phyloP scores from a whole-genome alignment of 2,113 vertebrate genomes.

The Phaethon lepturus region DNA sequence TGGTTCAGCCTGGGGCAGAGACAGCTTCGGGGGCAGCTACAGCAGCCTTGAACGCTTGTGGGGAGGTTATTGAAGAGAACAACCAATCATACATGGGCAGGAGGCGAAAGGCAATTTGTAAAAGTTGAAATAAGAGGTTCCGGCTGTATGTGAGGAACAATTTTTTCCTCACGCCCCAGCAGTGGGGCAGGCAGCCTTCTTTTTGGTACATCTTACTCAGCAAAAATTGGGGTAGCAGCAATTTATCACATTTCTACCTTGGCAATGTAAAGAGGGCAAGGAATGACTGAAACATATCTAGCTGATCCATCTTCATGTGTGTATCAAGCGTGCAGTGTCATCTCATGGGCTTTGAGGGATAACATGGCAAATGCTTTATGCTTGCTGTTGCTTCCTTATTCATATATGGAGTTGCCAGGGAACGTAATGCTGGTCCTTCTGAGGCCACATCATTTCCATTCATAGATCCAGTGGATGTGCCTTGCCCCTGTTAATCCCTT shows the following conservation, averaged over 20 bases:
- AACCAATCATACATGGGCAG: fast-evolving
- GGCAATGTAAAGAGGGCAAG: not conserved
- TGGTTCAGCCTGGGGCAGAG: not conserved
- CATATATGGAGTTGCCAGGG: not conserved
- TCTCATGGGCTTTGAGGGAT: not conserved
- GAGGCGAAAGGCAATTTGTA: not conserved
- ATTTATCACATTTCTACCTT: not conserved
- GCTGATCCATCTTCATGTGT: not conserved
- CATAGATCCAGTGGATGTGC: not conserved
- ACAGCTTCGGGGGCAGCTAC: fast-evolving
- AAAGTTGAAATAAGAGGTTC: not conserved
- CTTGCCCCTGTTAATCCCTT: not conserved
- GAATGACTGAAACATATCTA: not conserved
- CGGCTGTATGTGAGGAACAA: not conserved
- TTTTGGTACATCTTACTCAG: not conserved
- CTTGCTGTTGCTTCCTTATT: not conserved
- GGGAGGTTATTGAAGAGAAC: fast-evolving
- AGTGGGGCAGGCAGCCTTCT: fast-evolving
- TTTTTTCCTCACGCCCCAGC: not conserved
- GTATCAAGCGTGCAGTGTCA: fast-evolving
- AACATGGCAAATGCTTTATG: not conserved
- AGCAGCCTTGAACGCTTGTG: not conserved
- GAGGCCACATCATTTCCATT: not conserved
- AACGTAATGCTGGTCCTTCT: not conserved
- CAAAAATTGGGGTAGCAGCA: not conserved